These are phyloP conservation scores for Thaumatotibia leucotreta DNA, from an alignment of 1,140 invertebrate species.

Conservation along the genomic window DNA sequence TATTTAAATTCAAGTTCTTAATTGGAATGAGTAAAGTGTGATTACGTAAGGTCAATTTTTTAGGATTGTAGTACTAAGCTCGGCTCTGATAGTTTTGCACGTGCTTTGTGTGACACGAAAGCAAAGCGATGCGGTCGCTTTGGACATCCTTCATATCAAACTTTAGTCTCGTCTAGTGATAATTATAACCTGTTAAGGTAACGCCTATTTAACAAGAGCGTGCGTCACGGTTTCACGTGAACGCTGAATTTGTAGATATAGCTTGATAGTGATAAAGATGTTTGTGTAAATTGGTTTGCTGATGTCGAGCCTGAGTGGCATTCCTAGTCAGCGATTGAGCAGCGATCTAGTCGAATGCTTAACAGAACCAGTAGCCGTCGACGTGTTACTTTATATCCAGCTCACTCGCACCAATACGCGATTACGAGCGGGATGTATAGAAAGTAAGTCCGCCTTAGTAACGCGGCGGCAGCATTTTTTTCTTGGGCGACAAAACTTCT, in stretches of 20 bases:
- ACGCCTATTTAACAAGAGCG: not conserved
- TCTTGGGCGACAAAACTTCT: too few species aligned
- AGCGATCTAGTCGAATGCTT: too few species aligned
- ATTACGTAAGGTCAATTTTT: too few species aligned
- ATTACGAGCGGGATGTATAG: too few species aligned
- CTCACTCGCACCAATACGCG: too few species aligned
- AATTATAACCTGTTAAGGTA: not conserved
- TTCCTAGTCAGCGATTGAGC: not conserved
- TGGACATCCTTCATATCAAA: not conserved
- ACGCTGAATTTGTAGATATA: not conserved
- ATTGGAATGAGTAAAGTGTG: too few species aligned
- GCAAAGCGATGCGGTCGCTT: not conserved
- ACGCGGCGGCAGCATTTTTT: too few species aligned
- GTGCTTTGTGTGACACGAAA: not conserved
- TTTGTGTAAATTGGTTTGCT: not conserved
- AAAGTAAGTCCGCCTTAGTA: too few species aligned
- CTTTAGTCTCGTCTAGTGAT: not conserved
- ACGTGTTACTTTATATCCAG: too few species aligned
- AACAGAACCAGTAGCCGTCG: too few species aligned
- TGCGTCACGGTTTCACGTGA: constrained; percentile 7
- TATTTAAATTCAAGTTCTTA: too few species aligned
- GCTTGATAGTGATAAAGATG: not conserved
- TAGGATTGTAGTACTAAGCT: too few species aligned
- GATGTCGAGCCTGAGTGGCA: not conserved
- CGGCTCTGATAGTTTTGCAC: not conserved